Base-by-base conservation (phyloP, 2,113 vertebrate genomes). In the Baryphthengus martii region DNA sequence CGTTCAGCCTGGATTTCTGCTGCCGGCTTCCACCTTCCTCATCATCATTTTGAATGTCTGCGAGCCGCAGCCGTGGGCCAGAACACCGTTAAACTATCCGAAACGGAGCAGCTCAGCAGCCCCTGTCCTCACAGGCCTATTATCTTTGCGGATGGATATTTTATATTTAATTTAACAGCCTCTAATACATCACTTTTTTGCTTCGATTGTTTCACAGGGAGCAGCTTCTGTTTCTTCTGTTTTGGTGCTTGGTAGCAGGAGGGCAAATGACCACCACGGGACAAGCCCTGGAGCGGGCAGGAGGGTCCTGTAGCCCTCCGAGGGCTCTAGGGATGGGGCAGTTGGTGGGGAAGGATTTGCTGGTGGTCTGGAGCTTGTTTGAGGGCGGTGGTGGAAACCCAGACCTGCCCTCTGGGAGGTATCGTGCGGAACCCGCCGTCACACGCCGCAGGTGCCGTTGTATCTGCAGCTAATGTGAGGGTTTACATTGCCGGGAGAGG, bases 161-260 rank as follows among this genome's bases (percentile, higher is more conserved):
- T 97, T 96, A 95, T 94, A 97, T 97, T 95, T 96, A 97, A 97
- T 97, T 95, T 96, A 97, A 92, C 85, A 89, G n/a, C 52, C n/a
- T 61, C 80, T 91, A 89, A 97, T 65, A 58, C 68, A 78, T 91
- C 90, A 81, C 35, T 85, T 61, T 61, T 63, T 47, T 66, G 85
- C 92, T 94, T 21, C 31, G 84, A 59, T 94, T 96, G n/a, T 91
- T 91, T 93, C 85, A 75, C 0, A 0, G 42, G 88, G 79, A 96
- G 25, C 61, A n/a, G 90, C 37, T 91, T 79, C 94, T 94, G 17
- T 89, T 93, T 62, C 37, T 91, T 79, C 94, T 94, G 17, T 89
- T 93, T 62, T 47, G 40, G 37, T 6, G 44, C 35, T 62, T 4
- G 9, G 31, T 19, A 31, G 66, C 6, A 12, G 39, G 49, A 0